Percentiles rank a stretch among this genome's conserved stretches.
Conservation (phyloP, 53 echinoderm and acorn worm species). For the Echinarachnius parma region DNA sequence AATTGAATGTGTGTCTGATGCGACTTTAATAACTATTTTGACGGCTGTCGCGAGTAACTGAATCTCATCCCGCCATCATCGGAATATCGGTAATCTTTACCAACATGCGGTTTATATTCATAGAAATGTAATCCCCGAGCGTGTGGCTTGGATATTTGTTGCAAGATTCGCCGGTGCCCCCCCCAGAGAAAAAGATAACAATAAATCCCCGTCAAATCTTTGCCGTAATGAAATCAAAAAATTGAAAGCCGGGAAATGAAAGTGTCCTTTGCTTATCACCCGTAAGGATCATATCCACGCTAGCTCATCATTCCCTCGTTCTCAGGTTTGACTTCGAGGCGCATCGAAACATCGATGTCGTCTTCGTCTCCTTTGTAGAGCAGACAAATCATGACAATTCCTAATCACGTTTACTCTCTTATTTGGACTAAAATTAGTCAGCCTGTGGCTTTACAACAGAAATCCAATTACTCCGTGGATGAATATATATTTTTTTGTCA, state of each 20-base stretch:
- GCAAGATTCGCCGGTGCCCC: not conserved
- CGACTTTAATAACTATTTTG: conserved; percentile 36
- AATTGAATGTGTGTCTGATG: conserved; percentile 35
- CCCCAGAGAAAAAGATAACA: not conserved
- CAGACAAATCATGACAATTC: no score
- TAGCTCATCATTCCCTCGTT: no score
- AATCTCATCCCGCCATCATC: not conserved
- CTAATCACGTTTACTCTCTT: no score
- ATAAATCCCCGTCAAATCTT: conserved; percentile 20
- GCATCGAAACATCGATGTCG: no score
- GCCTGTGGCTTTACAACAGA: no score
- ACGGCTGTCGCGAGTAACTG: conserved; percentile 12
- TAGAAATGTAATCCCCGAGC: conserved; percentile 34
- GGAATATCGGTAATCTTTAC: conserved; percentile 27
- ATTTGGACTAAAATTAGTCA: no score
- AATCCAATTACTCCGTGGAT: no score
- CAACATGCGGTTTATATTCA: conserved; percentile 40
- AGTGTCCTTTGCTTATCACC: conserved; percentile 17
- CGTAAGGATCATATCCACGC: conserved; percentile 1
- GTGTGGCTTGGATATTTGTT: not conserved
- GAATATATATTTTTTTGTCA: no score
- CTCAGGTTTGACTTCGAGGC: no score
- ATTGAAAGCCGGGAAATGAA: conserved; percentile 12
- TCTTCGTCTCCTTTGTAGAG: no score
- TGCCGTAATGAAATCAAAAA: conserved; percentile 1